phyloP scores from a whole-genome alignment of 2,797 vertebrate species.

The Sitta carolinensis region DNA sequence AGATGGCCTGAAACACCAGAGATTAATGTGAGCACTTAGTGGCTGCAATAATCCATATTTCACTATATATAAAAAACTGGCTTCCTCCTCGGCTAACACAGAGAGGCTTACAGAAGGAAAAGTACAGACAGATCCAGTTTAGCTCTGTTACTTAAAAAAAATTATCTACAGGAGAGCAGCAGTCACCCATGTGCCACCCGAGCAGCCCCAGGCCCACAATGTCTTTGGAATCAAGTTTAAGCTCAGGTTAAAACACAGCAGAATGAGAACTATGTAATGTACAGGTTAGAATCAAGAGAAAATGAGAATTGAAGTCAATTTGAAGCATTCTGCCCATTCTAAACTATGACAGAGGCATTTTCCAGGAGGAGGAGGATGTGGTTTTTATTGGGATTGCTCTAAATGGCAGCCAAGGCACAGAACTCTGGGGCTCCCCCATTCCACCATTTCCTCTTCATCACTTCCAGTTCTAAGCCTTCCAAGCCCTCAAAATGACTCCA shows the following conservation, averaged over 20 bases:
- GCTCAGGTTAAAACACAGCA: neutral
- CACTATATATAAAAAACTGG: neutral
- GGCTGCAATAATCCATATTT: neutral
- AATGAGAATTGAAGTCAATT: neutral
- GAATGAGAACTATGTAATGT: neutral
- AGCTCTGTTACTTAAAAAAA: neutral
- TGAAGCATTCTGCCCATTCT: neutral
- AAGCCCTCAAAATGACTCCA: neutral
- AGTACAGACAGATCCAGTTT: neutral
- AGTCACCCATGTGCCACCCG: neutral
- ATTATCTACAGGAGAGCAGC: neutral
- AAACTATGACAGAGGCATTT: neutral
- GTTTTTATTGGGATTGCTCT: neutral
- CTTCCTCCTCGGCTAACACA: neutral
- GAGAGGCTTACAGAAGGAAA: neutral
- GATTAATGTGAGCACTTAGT: neutral
- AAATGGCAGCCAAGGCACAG: neutral
- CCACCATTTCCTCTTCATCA: neutral
- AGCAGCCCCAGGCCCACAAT: rapidly evolving
- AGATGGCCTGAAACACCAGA: neutral
- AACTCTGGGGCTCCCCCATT: neutral
- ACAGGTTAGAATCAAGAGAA: neutral
- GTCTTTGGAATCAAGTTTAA: neutral
- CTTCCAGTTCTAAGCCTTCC: neutral
- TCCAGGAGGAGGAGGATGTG: neutral